Conservation (phyloP, 1,140 invertebrate genomes). For the Augochlora pura region DNA sequence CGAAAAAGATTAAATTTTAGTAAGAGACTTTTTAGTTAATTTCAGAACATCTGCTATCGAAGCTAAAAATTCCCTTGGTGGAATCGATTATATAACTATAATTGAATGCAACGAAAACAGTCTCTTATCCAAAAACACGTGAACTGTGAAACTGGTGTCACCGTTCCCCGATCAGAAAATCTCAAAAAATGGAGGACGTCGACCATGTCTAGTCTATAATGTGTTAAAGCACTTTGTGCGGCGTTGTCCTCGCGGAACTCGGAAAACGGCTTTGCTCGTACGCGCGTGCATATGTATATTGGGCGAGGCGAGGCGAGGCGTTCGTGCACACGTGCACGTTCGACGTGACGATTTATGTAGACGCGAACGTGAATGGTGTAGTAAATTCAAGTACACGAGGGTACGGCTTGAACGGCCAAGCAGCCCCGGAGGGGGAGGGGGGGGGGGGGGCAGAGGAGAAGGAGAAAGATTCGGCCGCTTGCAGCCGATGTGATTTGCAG, state of each 20-base stretch:
- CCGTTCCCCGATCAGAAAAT: too few species aligned
- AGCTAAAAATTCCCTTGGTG: too few species aligned
- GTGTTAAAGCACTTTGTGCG: not conserved
- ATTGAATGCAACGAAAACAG: too few species aligned
- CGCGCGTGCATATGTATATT: not conserved
- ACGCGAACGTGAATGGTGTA: conserved; percentile 71
- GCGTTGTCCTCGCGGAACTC: not conserved
- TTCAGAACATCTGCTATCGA: too few species aligned
- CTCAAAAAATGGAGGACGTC: too few species aligned
- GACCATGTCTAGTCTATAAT: too few species aligned
- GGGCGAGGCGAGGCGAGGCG: not conserved
- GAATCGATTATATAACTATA: too few species aligned
- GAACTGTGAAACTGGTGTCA: too few species aligned
- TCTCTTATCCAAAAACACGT: too few species aligned
- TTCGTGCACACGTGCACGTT: conserved; percentile 38
- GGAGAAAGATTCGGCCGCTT: conserved; percentile 26
- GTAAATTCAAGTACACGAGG: conserved; percentile 68
- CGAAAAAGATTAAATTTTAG: too few species aligned
- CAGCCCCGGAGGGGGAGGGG: not conserved
- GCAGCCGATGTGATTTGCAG: conserved; percentile 49
- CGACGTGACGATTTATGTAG: conserved; percentile 66
- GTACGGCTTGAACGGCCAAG: conserved; percentile 64
- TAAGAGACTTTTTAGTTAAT: too few species aligned
- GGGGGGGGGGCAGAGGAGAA: not conserved
- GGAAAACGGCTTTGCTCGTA: not conserved